A percentile compares a stretch with the other conserved stretches of the same genome.
Conservation (phyloP, 2,888 invertebrate species). For the Dusona sp. region DNA sequence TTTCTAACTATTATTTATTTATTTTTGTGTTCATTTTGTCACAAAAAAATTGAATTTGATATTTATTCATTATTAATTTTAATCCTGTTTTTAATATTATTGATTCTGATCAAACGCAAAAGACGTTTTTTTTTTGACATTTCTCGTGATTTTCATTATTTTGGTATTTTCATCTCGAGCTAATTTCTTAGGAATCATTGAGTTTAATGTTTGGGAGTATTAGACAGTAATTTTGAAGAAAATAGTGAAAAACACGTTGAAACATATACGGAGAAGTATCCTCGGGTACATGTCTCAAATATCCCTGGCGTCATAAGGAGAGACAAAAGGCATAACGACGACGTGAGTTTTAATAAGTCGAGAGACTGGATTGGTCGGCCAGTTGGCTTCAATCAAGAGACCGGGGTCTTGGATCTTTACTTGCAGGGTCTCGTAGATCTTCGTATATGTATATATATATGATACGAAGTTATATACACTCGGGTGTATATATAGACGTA, state of each 20-base stretch:
- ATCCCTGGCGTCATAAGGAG: conserved; percentile 76
- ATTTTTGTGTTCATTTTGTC: too few relatives aligned
- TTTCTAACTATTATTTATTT: too few relatives aligned
- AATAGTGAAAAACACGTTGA: not conserved
- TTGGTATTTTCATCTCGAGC: not conserved
- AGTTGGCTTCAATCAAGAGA: conserved; percentile 83
- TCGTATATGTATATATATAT: conserved; percentile 24
- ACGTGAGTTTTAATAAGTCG: conserved; percentile 82
- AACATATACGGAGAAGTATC: not conserved
- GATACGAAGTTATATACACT: not conserved
- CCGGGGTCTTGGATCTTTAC: conserved; percentile 77
- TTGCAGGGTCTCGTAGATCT: conserved; percentile 56
- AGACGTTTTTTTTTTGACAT: not conserved
- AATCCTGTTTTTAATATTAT: not conserved
- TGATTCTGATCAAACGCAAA: not conserved
- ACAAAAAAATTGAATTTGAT: too few relatives aligned
- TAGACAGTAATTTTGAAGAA: not conserved
- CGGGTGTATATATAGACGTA: not conserved
- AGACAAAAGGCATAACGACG: conserved; percentile 82
- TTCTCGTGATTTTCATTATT: not conserved
- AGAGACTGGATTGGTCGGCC: conserved; percentile 80
- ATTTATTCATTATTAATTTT: too few relatives aligned
- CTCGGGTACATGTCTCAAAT: conserved; percentile 46
- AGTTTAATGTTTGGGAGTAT: not conserved
- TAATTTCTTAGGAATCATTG: not conserved